Evolutionary conservation across 2,888 invertebrate genomes (phyloP).

Genomic region (Zhuqinia jingwanae): DNA sequence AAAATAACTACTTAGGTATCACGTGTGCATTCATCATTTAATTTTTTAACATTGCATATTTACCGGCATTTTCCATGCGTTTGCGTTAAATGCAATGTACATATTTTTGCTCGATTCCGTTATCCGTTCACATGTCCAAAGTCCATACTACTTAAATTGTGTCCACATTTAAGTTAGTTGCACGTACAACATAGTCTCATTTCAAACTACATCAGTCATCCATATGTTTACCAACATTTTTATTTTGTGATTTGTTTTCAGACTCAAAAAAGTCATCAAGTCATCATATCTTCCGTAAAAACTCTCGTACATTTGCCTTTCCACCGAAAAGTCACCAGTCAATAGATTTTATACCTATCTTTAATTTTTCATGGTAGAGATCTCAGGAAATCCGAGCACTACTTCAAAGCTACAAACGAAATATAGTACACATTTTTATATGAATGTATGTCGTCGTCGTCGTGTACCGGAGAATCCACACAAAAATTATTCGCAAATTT

Average conservation of each 20-base stretch:
- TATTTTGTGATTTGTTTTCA: slow-evolving; percentile 11
- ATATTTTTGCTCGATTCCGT: no score
- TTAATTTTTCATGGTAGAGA: not conserved
- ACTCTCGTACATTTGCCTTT: not conserved
- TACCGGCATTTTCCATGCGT: no score
- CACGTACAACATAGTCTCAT: no score
- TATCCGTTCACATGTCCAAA: no score
- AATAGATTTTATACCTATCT: slow-evolving; percentile 5
- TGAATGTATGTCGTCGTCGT: not conserved
- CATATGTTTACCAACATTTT: no score
- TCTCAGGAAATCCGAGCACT: slow-evolving; percentile 36
- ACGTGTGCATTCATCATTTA: no score
- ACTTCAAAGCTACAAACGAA: not conserved
- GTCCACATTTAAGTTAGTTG: no score
- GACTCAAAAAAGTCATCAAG: slow-evolving; percentile 44
- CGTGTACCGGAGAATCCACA: not conserved
- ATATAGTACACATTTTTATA: not conserved
- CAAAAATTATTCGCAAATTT: not conserved
- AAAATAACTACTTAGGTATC: no score
- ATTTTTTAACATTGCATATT: no score
- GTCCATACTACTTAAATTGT: no score
- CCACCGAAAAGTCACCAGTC: not conserved
- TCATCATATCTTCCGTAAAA: slow-evolving; percentile 36
- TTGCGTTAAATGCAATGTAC: no score
- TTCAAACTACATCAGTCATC: no score